Percentiles rank a stretch among this genome's conserved stretches.
Evolutionary conservation across 2,113 vertebrate genomes (phyloP).

Genomic region (Syrrhaptes paradoxus): DNA sequence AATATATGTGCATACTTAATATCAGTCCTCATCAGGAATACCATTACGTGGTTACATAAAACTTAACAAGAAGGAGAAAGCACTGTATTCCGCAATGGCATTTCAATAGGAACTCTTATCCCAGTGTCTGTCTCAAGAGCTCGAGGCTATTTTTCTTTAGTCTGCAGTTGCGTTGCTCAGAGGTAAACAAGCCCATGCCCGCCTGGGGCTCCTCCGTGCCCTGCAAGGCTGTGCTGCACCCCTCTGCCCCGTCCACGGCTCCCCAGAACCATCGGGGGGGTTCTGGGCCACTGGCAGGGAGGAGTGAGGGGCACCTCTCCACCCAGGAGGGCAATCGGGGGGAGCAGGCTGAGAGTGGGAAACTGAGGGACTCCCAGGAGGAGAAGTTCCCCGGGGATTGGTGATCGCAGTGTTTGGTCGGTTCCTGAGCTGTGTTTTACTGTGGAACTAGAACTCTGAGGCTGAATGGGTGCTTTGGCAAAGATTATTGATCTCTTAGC

Average conservation of each 20-base stretch:
- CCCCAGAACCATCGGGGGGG: no score
- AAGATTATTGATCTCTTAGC: accelerated
- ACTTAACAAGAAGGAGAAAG: neutral
- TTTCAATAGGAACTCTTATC: neutral
- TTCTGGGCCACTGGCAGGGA: neutral
- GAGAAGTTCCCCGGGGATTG: neutral
- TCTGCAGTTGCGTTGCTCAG: neutral
- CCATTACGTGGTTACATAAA: neutral
- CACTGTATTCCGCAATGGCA: neutral
- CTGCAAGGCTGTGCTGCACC: neutral
- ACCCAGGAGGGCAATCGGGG: neutral
- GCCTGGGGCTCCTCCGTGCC: neutral
- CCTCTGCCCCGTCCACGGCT: neutral
- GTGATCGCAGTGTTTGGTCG: neutral
- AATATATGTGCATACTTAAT: neutral
- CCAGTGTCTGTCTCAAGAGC: neutral
- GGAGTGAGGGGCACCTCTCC: neutral
- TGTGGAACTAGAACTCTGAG: neutral
- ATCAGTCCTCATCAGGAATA: neutral
- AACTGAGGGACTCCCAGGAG: neutral
- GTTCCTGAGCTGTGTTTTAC: neutral
- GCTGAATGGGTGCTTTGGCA: neutral
- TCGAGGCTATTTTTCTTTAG: neutral
- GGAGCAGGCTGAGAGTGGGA: neutral
- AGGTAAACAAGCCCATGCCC: neutral